Base-by-base conservation (phyloP, 2,888 invertebrate genomes). In the Meiosimyza platycephala region DNA sequence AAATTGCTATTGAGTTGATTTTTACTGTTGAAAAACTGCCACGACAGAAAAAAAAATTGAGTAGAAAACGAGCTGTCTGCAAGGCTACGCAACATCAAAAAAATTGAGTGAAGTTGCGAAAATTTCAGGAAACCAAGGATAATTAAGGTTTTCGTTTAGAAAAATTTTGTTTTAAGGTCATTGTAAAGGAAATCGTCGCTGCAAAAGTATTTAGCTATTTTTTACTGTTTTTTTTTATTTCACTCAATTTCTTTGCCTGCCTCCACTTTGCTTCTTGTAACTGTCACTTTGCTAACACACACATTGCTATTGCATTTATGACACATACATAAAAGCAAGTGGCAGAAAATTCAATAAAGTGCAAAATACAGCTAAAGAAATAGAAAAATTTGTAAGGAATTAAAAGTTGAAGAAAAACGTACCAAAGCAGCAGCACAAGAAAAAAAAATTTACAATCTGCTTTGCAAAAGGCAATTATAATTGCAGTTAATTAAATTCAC, bases 291-390 rank as follows among this genome's bases (percentile, higher is more conserved):
- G 47, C 52, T 15, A n/a, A 62, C 47, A 28, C 48, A 68, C 64
- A 70, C 63, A 70, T 9, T 6, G 7, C 50, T 22, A 64, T 9
- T 51, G 12, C 11, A 52, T 40, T 2, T n/a, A 66, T 33, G 48
- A 66, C 33, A 40, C 47, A 62, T 18, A 40, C 62, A 40, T 50
- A 62, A 33, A 40, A 16, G 16, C 40, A 74, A 71, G 63, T 57
- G 50, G 66, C 51, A 57, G 51, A 67, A 71, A 74, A 76, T 74
- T 72, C 71, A 70, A 72, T 74, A 74, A 71, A 72, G 74, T 74
- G 70, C 67, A 68, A 70, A 73, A 74, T 70, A 73, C 60, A 62
- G 52, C 18, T 18, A 68, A 54, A 68, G 33, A 70, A 50, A 9
- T 22, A 22, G 48, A 71, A 64, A 64, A 12, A 51, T 13, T 40